These are phyloP conservation scores for Dermolepida albohirtum DNA, from an alignment of 2,888 invertebrate species.

Conservation along the genomic window DNA sequence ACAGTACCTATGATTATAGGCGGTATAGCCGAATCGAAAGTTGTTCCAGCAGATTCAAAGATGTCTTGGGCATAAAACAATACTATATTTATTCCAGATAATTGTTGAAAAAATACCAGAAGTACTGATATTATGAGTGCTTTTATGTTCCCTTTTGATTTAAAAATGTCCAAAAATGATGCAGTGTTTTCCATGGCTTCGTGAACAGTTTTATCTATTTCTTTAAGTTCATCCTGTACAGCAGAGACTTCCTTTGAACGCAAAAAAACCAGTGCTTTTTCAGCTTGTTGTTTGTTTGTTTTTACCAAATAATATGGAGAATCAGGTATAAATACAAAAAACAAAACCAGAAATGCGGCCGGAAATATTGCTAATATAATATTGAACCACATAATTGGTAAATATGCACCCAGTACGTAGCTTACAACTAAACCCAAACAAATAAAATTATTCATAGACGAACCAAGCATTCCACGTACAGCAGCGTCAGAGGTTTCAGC, in stretches of 20 bases:
- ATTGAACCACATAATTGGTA: conserved; percentile 74
- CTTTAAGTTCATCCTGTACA: conserved; percentile 74
- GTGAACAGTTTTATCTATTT: conserved; percentile 69
- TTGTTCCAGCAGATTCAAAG: conserved; percentile 74
- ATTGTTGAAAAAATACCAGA: conserved; percentile 75
- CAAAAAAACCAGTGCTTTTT: conserved; percentile 73
- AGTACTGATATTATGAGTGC: conserved; percentile 78
- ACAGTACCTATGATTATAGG: conserved; percentile 81
- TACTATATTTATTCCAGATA: conserved; percentile 84
- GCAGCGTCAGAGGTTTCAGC: conserved; percentile 86
- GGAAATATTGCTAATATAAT: conserved; percentile 75
- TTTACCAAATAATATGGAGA: conserved; percentile 80
- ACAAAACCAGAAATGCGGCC: conserved; percentile 70
- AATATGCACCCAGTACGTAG: conserved; percentile 79
- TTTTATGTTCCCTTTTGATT: conserved; percentile 77
- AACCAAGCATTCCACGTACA: conserved; percentile 83
- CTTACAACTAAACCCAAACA: conserved; percentile 76
- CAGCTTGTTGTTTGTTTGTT: conserved; percentile 69
- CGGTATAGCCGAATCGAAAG: conserved; percentile 70
- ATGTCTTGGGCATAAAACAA: conserved; percentile 82
- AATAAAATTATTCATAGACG: conserved; percentile 83
- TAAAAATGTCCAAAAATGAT: conserved; percentile 61
- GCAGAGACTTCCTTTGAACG: conserved; percentile 72
- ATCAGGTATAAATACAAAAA: conserved; percentile 82
- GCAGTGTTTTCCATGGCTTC: conserved; percentile 63